Evolutionary conservation across 1,140 invertebrate genomes (phyloP).

Genomic region (Rhopalosiphum maidis): DNA sequence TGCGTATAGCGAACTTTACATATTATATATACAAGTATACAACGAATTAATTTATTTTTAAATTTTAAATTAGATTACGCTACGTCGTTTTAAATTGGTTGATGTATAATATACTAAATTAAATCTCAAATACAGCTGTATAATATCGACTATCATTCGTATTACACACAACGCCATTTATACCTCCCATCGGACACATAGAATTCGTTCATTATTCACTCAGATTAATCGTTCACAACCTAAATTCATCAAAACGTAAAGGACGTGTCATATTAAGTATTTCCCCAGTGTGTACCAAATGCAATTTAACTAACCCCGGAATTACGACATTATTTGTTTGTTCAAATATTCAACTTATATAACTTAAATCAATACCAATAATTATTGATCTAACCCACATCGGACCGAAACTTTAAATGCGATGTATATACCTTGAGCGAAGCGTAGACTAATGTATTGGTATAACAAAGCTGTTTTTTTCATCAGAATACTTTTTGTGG

Average conservation of each 20-base stretch:
- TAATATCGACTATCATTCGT: neutral
- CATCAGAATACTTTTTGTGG: neutral
- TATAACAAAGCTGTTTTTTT: neutral
- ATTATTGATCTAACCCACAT: neutral
- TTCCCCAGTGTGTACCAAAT: neutral
- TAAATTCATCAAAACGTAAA: neutral
- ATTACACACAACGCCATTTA: neutral
- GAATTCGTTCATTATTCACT: constrained; percentile 23
- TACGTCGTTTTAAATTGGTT: neutral
- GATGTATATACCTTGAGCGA: neutral
- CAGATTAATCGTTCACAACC: constrained; percentile 4
- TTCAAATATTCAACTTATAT: neutral
- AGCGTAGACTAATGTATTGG: neutral
- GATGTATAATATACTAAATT: neutral
- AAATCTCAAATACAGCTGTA: neutral
- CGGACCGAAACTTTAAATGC: neutral
- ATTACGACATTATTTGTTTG: constrained; percentile 2
- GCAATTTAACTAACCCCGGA: neutral
- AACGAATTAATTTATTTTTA: neutral
- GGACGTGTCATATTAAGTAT: constrained; percentile 27
- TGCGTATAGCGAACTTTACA: neutral
- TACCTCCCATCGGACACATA: neutral
- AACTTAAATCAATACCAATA: neutral
- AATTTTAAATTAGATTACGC: neutral
- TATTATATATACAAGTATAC: neutral